A percentile compares a stretch with the other conserved stretches of the same genome.
These are phyloP conservation scores for Drosophila borborema DNA, from an alignment of 2,888 invertebrate genomes.

Conservation along the genomic window DNA sequence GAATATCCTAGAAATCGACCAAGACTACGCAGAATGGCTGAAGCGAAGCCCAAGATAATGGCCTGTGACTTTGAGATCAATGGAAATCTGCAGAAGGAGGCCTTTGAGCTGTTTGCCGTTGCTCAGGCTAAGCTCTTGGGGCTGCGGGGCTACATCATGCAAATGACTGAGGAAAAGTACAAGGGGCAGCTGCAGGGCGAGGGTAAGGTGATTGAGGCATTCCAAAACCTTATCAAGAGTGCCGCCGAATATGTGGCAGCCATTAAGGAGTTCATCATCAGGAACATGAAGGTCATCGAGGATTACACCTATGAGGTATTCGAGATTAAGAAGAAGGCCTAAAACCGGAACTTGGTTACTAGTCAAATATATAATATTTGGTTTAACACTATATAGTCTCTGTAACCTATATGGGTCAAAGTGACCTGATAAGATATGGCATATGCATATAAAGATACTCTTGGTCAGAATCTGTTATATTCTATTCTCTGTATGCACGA, in stretches of 20 bases:
- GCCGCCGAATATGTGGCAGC: slow-evolving; percentile 61
- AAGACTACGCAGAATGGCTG: slow-evolving; percentile 30
- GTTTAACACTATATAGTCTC: background rate
- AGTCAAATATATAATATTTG: background rate
- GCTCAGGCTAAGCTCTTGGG: slow-evolving; percentile 55
- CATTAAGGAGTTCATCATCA: background rate
- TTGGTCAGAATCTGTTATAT: background rate
- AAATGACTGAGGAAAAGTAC: slow-evolving; percentile 34
- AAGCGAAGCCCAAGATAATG: slow-evolving; percentile 26
- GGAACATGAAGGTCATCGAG: slow-evolving; percentile 20
- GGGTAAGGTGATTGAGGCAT: slow-evolving; percentile 59
- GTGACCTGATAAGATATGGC: background rate
- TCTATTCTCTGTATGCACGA: slow-evolving; percentile 30
- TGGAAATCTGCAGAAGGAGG: slow-evolving; percentile 54
- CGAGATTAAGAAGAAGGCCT: slow-evolving; percentile 31
- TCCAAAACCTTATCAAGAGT: slow-evolving; percentile 45
- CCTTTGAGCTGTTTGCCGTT: slow-evolving; percentile 57
- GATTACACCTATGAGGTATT: slow-evolving; percentile 55
- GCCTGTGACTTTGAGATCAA: slow-evolving; percentile 61
- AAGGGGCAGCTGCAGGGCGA: slow-evolving; percentile 60
- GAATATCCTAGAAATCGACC: background rate
- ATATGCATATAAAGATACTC: background rate
- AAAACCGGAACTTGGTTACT: background rate
- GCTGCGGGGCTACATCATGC: slow-evolving; percentile 57
- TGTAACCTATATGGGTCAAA: background rate